Percentiles rank a stretch among this genome's conserved stretches.
Evolutionary conservation across 2,888 invertebrate species (phyloP).

Genomic region (Limnephilus rhombicus): DNA sequence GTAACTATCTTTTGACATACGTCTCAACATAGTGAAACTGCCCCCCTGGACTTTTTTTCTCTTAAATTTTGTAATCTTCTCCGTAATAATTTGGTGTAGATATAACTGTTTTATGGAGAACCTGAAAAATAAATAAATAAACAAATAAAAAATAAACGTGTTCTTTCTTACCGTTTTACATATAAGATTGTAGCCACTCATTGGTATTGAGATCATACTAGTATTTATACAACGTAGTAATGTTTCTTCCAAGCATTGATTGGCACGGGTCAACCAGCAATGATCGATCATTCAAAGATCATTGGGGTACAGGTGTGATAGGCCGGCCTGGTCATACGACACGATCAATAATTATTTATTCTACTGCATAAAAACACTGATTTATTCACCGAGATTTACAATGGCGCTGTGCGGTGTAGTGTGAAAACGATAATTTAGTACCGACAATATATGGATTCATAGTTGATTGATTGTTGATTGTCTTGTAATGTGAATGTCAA

Average conservation of each 20-base stretch:
- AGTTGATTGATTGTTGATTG: slow-evolving; percentile 19
- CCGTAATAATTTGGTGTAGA: no score
- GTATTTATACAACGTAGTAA: background rate
- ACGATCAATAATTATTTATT: slow-evolving; percentile 38
- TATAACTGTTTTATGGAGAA: no score
- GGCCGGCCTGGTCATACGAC: slow-evolving; percentile 36
- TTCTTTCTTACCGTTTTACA: no score
- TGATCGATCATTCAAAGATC: slow-evolving; percentile 59
- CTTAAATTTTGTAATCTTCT: no score
- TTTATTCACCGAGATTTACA: slow-evolving; percentile 57
- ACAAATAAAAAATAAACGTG: no score
- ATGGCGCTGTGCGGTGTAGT: slow-evolving; percentile 41
- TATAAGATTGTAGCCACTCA: no score
- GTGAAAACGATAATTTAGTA: slow-evolving; percentile 54
- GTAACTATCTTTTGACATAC: no score
- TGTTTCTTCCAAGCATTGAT: background rate
- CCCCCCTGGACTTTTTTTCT: no score
- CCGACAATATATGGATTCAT: slow-evolving; percentile 13
- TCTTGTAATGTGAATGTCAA: background rate
- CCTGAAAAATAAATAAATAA: no score
- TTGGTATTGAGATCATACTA: background rate
- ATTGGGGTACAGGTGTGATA: background rate
- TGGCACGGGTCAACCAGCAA: slow-evolving; percentile 13
- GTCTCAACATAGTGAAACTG: no score
- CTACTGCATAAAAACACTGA: slow-evolving; percentile 47